A percentile compares a stretch with the other conserved stretches of the same genome.
These are phyloP conservation scores for Etheostoma perlongum DNA, from an alignment of 2,797 vertebrate species.

Conservation along the genomic window DNA sequence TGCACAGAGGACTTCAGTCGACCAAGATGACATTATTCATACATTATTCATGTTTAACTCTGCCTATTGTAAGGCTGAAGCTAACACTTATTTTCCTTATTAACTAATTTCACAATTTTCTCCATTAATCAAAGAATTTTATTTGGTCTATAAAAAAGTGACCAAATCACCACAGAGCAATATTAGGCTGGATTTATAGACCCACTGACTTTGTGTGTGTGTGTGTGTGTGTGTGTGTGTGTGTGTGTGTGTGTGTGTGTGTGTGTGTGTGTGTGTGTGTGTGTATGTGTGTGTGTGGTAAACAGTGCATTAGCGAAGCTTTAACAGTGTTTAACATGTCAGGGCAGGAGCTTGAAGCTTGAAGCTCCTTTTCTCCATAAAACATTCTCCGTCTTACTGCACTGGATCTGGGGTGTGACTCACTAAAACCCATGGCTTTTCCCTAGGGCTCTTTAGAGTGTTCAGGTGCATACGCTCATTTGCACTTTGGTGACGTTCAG, in stretches of 20 bases:
- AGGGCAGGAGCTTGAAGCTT: constrained; percentile 33
- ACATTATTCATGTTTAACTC: neutral
- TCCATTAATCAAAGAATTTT: too few species aligned
- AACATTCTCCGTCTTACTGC: neutral
- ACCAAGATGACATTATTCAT: neutral
- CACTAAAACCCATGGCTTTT: neutral
- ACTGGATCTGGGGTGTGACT: neutral
- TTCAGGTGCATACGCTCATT: too few species aligned
- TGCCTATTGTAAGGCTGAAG: neutral
- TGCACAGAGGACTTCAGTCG: too few species aligned
- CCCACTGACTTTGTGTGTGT: constrained; percentile 17
- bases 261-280: constrained; percentile 30
- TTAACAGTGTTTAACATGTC: constrained; percentile 54
- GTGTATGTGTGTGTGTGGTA: constrained; percentile 1
- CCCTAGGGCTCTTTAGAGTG: too few species aligned
- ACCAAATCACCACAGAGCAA: constrained; percentile 14
- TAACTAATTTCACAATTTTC: neutral
- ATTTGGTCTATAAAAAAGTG: neutral
- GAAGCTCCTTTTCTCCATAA: constrained; percentile 18
- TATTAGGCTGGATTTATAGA: constrained; percentile 52
- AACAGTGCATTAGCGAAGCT: constrained; percentile 3
- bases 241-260: constrained; percentile 25
- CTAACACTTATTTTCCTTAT: neutral
- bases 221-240: constrained; percentile 30
- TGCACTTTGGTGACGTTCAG: too few species aligned